A percentile compares a stretch with the other conserved stretches of the same genome.
Conservation (phyloP, 1,140 invertebrate species). For the Mya arenaria region DNA sequence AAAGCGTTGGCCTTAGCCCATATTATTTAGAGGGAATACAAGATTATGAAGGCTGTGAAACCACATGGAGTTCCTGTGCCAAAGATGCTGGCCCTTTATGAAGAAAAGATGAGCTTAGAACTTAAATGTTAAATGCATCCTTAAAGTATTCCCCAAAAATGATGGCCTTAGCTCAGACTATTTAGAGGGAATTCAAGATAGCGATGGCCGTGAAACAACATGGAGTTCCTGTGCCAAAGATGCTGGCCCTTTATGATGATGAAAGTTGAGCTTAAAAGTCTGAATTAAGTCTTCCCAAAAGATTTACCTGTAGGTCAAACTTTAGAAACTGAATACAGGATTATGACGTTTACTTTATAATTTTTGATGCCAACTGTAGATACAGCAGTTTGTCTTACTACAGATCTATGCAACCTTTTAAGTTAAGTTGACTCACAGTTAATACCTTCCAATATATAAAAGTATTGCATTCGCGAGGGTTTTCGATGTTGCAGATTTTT, state of each 20-base stretch:
- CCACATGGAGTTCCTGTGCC: constrained; percentile 77
- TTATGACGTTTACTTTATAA: too few relatives aligned
- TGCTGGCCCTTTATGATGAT: constrained; percentile 72
- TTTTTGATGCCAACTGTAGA: too few relatives aligned
- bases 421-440: too few relatives aligned
- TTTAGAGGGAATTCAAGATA: constrained; percentile 82
- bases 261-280: constrained; percentile 43
- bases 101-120: constrained; percentile 47
- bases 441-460: too few relatives aligned
- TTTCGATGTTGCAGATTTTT: too few relatives aligned
- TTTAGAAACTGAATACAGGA: too few relatives aligned
- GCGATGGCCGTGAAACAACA: constrained; percentile 79
- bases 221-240: constrained; percentile 79
- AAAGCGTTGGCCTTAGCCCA: constrained; percentile 82
- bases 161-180: constrained; percentile 82
- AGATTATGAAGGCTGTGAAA: constrained; percentile 80
- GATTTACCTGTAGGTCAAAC: too few relatives aligned
- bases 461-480: too few relatives aligned
- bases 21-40: constrained; percentile 82
- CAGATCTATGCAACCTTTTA: too few relatives aligned
- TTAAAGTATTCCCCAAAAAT: constrained; percentile 82
- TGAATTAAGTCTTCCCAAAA: too few relatives aligned
- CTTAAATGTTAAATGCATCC: too few relatives aligned
- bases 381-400: too few relatives aligned
- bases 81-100: constrained; percentile 71